Percentiles rank a stretch among this genome's conserved stretches.
Conservation (phyloP, 2,797 vertebrate genomes). For the Muraenolepis orangiensis region DNA sequence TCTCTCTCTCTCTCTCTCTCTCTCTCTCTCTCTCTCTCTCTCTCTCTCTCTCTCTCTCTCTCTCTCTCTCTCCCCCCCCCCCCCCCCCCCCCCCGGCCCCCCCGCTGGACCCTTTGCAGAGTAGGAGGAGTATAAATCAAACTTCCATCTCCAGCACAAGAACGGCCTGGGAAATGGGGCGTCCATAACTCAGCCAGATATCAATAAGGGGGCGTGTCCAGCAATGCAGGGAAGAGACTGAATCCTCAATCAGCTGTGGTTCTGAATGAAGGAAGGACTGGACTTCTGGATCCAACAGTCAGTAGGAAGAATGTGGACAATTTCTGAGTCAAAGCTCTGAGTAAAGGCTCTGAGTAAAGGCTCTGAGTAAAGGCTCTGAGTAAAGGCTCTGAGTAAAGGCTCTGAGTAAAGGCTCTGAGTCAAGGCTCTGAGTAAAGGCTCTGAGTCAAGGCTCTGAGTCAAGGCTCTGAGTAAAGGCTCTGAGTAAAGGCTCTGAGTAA, state of each 20-base stretch:
- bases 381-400: no score
- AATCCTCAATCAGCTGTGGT: constrained; percentile 2
- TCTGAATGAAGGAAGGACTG: constrained; percentile 1
- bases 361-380: no score
- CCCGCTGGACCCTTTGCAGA: constrained; percentile 41
- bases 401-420: no score
- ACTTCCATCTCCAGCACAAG: constrained; percentile 54
- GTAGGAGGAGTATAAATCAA: constrained; percentile 61
- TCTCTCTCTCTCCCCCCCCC: no score
- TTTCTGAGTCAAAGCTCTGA: no score
- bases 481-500: no score
- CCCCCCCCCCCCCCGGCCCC: constrained; percentile 20
- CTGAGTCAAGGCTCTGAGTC: no score
- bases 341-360: no score
- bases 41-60: no score
- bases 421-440: no score
- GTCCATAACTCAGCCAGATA: constrained; percentile 71
- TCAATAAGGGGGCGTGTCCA: constrained; percentile 69
- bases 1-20: constrained; percentile 13
- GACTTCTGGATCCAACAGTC: background rate
- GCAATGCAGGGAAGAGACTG: no score
- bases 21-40: background rate
- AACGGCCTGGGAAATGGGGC: constrained; percentile 44
- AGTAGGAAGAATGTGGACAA: background rate
- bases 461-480: no score